These are phyloP conservation scores for Drosophila novamexicana DNA, from an alignment of 1,140 invertebrate genomes.

Conservation along the genomic window DNA sequence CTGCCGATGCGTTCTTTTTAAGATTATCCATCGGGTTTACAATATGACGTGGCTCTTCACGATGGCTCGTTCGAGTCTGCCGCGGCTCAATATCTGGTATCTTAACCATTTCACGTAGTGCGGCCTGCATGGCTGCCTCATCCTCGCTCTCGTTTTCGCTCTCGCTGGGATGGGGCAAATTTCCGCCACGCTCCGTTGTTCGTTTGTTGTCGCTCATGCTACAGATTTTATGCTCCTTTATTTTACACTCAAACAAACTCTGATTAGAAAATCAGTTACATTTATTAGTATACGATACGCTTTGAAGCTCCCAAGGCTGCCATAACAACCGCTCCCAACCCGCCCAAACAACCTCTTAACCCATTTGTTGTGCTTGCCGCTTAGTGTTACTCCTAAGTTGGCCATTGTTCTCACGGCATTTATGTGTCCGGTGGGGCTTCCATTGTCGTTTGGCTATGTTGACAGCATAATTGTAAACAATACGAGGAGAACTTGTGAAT, in stretches of 20 bases:
- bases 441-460: constrained; percentile 54
- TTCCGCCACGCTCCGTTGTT: background rate
- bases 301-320: constrained; percentile 12
- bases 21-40: background rate
- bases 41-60: background rate
- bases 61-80: background rate
- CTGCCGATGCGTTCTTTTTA: background rate
- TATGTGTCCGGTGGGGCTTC: constrained; percentile 56
- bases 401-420: constrained; percentile 53
- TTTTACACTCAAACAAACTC: constrained; percentile 6
- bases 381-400: background rate
- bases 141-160: constrained; percentile 19
- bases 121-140: constrained; percentile 41
- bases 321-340: background rate
- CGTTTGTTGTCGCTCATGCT: constrained; percentile 9
- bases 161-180: background rate
- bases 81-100: constrained; percentile 42
- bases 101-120: constrained; percentile 50
- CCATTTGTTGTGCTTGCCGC: constrained; percentile 45
- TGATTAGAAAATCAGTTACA: constrained; percentile 67
- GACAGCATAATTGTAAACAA: constrained; percentile 57
- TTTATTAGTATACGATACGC: constrained; percentile 13
- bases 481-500: background rate
- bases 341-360: constrained; percentile 48
- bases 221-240: constrained; percentile 6